These are phyloP conservation scores for Candoia aspera DNA, from an alignment of 2,113 vertebrate genomes.

Conservation along the genomic window DNA sequence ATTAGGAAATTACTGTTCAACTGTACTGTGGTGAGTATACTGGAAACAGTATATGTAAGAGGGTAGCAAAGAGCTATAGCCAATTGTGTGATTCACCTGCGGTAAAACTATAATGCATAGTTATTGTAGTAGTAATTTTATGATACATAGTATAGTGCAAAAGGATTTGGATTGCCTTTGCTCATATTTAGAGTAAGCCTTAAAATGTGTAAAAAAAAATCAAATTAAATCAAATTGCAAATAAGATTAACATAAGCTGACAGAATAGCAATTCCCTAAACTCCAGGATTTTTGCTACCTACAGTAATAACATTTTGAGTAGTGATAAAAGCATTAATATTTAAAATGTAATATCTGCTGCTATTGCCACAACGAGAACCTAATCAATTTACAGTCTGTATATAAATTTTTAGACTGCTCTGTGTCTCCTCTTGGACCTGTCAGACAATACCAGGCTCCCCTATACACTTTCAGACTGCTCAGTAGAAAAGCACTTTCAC, in stretches of 20 bases:
- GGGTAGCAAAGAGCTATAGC: background rate
- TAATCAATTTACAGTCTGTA: conserved; percentile 42
- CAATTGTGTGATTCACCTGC: conserved; percentile 28
- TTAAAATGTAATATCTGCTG: conserved; percentile 29
- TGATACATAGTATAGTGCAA: conserved; percentile 11
- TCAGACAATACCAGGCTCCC: conserved; percentile 29
- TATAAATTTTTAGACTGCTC: conserved; percentile 31
- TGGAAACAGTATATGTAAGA: background rate
- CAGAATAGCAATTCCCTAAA: conserved; percentile 40
- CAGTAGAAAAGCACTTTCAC: conserved; percentile 33
- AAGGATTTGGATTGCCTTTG: conserved; percentile 48
- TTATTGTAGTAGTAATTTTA: background rate
- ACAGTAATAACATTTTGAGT: conserved; percentile 41
- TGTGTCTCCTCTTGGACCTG: conserved; percentile 30
- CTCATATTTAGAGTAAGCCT: conserved; percentile 33
- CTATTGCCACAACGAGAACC: conserved; percentile 40
- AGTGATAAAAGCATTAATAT: conserved; percentile 41
- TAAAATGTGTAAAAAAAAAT: conserved; percentile 39
- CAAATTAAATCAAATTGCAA: conserved; percentile 42
- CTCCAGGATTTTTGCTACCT: conserved; percentile 41
- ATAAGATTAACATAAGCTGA: conserved; percentile 39
- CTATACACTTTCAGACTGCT: conserved; percentile 1
- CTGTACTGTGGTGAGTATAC: background rate
- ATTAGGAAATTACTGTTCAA: background rate
- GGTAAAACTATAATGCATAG: conserved; percentile 37